Conservation (phyloP, 2,113 vertebrate species). For the Ciconia boyciana region DNA sequence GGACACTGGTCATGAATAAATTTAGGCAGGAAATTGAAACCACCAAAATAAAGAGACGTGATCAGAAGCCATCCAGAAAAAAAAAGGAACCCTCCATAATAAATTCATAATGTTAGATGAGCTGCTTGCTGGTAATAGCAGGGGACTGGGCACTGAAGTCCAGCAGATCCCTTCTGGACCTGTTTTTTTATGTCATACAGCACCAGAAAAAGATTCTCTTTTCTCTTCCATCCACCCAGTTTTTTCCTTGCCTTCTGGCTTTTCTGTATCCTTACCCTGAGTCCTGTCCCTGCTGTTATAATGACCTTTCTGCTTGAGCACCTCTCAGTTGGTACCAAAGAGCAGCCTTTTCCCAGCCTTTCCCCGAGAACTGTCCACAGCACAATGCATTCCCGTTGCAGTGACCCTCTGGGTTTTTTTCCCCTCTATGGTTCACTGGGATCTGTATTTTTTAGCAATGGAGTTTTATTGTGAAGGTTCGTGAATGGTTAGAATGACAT, state of each 20-base stretch:
- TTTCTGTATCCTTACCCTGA: not conserved
- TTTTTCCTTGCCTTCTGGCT: not conserved
- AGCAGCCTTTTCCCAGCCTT: not conserved
- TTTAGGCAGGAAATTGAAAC: constrained; percentile 21
- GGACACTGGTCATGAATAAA: not conserved
- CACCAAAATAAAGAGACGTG: not conserved
- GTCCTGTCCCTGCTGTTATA: not conserved
- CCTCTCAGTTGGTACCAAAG: not conserved
- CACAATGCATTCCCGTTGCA: rapidly evolving
- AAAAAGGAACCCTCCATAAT: not conserved
- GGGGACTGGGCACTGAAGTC: not conserved
- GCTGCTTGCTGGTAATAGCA: not conserved
- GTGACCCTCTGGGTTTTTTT: not conserved
- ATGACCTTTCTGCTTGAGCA: not conserved
- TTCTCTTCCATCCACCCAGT: not conserved
- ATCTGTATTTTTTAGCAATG: not conserved
- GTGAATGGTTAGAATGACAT: not conserved
- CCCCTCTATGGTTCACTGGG: not conserved
- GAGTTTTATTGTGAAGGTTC: not conserved
- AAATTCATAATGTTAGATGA: not conserved
- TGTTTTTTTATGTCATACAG: not conserved
- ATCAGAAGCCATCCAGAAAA: not conserved
- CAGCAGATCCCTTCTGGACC: not conserved
- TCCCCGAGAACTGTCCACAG: not conserved
- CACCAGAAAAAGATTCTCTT: not conserved